phyloP scores from a whole-genome alignment of 1,140 invertebrate genomes.

The Aricia agestis region DNA sequence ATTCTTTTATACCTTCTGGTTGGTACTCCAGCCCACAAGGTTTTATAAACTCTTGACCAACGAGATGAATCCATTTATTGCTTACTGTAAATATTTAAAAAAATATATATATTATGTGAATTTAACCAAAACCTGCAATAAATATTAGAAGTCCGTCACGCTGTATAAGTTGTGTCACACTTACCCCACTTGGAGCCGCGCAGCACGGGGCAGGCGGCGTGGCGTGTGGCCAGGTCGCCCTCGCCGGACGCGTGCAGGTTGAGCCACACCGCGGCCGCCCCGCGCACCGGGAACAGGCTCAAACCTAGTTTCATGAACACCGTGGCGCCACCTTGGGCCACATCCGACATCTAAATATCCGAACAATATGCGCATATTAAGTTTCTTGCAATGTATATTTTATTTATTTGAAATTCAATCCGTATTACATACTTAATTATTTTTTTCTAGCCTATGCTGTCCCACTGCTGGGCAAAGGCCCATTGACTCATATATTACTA shows the following conservation, averaged over 20 bases:
- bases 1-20: constrained; percentile 40
- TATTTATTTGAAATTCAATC: background rate
- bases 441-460: no score
- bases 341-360: constrained; percentile 90
- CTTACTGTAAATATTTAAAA: constrained; percentile 83
- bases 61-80: constrained; percentile 99
- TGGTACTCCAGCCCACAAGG: constrained; percentile 83
- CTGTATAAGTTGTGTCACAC: constrained; percentile 27
- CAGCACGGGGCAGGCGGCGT: constrained; percentile 98
- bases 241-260: constrained; percentile 94
- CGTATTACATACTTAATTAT: no score
- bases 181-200: constrained; percentile 97
- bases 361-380: background rate
- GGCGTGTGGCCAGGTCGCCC: constrained; percentile 93
- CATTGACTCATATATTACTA: no score
- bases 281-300: constrained; percentile 91
- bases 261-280: constrained; percentile 96
- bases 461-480: no score
- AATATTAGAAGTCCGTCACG: no score
- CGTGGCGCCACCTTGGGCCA: constrained; percentile 95
- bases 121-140: no score
- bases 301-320: constrained; percentile 93
- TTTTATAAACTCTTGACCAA: constrained; percentile 92
- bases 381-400: background rate
- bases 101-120: background rate